phyloP scores from a whole-genome alignment of 2,888 invertebrate genomes.

The Plemyria rubiginata region DNA sequence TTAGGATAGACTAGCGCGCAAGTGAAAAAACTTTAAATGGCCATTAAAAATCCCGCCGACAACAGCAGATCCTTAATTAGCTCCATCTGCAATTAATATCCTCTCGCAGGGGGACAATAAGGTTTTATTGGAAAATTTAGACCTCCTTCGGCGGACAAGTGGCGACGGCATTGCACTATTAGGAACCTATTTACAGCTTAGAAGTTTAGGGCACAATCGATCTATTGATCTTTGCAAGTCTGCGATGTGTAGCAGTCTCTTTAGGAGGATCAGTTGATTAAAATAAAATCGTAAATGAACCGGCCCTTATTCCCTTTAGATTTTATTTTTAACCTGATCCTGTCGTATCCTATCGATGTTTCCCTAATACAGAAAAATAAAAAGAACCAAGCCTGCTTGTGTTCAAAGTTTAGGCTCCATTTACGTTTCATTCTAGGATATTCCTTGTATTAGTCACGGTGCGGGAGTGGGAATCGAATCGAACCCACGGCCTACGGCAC shows the following conservation, averaged over 20 bases:
- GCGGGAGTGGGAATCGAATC: no score
- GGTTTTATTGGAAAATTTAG: conserved; percentile 7
- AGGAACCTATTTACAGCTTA: not conserved
- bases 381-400: no score
- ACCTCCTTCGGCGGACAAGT: conserved; percentile 5
- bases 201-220: not conserved
- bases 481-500: no score
- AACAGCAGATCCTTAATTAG: conserved; percentile 13
- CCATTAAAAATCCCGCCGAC: conserved; percentile 4
- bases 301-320: no score
- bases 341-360: no score
- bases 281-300: not conserved
- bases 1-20: no score
- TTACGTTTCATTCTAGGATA: no score
- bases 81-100: conserved; percentile 5
- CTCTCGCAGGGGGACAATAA: conserved; percentile 2
- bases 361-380: no score
- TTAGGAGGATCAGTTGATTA: not conserved
- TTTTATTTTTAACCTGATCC: no score
- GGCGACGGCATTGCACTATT: not conserved
- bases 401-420: no score
- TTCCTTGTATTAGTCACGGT: no score
- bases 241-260: not conserved
- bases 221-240: conserved; percentile 1
- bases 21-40: not conserved